Percentiles rank a stretch among this genome's conserved stretches.
Conservation (phyloP, 2,113 vertebrate species). For the Dasyprocta punctata region DNA sequence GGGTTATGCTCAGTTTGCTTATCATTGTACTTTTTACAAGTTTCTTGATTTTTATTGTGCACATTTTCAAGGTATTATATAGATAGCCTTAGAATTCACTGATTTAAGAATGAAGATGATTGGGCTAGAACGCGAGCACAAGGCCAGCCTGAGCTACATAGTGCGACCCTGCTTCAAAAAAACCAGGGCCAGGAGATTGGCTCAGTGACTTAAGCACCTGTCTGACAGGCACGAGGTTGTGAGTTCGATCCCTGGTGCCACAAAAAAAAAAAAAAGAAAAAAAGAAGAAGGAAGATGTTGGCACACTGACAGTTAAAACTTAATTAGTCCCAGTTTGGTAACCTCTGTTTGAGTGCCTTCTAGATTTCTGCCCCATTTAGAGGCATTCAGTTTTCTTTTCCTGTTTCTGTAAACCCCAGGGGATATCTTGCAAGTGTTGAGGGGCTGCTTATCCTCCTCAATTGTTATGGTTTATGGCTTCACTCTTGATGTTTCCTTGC, state of each 20-base stretch:
- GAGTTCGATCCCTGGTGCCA: too few species aligned
- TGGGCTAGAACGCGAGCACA: too few species aligned
- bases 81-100: not conserved
- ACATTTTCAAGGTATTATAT: not conserved
- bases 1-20: not conserved
- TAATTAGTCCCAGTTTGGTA: not conserved
- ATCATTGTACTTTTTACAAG: not conserved
- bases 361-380: not conserved
- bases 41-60: not conserved
- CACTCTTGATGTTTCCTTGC: fast-evolving
- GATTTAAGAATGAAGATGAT: not conserved
- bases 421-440: not conserved
- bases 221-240: too few species aligned
- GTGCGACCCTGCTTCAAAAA: too few species aligned
- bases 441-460: not conserved
- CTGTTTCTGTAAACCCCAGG: not conserved
- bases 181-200: too few species aligned
- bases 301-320: not conserved
- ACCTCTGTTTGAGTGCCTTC: not conserved
- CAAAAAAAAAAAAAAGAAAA: too few species aligned
- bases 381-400: not conserved
- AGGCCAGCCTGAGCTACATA: too few species aligned
- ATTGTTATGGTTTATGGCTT: not conserved
- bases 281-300: not conserved
- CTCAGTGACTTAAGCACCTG: too few species aligned